These are phyloP conservation scores for Poecilia picta DNA, from an alignment of 2,797 vertebrate species.

Conservation along the genomic window DNA sequence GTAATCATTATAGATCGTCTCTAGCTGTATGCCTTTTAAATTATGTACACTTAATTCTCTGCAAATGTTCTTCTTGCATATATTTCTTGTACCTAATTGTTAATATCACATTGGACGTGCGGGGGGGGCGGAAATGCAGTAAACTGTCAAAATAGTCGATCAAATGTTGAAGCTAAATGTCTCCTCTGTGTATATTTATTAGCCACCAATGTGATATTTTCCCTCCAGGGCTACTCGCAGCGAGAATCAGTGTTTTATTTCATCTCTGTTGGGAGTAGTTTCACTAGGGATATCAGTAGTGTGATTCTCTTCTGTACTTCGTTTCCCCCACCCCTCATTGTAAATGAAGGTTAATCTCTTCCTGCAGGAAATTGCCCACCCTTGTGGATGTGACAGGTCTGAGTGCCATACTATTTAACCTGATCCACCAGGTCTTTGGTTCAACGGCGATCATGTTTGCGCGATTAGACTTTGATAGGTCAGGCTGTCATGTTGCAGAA, in stretches of 20 bases:
- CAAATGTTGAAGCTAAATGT: conserved; percentile 51
- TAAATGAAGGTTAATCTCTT: conserved; percentile 64
- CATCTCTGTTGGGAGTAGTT: conserved; percentile 41
- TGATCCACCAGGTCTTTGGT: conserved; percentile 49
- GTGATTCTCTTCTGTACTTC: conserved; percentile 28
- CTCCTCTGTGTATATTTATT: conserved; percentile 70
- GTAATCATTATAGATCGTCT: conserved; percentile 27
- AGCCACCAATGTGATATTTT: conserved; percentile 50
- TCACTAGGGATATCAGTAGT: conserved; percentile 41
- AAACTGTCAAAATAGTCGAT: conserved; percentile 57
- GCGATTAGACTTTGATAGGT: conserved; percentile 56
- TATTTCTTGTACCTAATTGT: conserved; percentile 59
- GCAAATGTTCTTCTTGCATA: conserved; percentile 36
- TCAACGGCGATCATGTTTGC: conserved; percentile 63
- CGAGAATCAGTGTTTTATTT: conserved; percentile 40
- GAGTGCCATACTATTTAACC: conserved; percentile 58
- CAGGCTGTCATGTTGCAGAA: conserved; percentile 56
- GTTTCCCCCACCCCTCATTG: conserved; percentile 23
- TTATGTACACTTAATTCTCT: conserved; percentile 39
- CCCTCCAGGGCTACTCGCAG: conserved; percentile 43
- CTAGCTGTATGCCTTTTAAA: conserved; percentile 38
- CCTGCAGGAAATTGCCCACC: conserved; percentile 60
- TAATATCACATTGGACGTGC: conserved; percentile 51
- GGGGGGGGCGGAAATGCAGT: conserved; percentile 39
- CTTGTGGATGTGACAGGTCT: conserved; percentile 63